Base-by-base conservation (phyloP, 2,113 vertebrate genomes). In the Gallinago jamesoni region DNA sequence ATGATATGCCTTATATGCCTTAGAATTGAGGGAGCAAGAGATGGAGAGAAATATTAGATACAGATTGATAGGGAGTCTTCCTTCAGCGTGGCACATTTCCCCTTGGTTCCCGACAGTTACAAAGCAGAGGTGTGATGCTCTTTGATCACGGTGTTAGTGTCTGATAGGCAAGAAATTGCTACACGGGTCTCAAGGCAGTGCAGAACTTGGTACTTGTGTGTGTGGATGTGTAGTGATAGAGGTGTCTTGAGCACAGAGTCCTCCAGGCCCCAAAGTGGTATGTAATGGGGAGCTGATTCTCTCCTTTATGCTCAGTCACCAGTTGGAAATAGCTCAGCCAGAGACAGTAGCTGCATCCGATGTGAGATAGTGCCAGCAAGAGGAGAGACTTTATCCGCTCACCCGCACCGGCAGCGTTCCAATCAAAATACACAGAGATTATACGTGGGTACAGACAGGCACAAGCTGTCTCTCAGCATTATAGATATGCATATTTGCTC, bases 391-490 rank as follows among this genome's bases (percentile, higher is more conserved):
- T 77, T 52, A 72, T 83, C 83, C 1, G 4, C 83, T 92, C 81
- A 41, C 72, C 63, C 48, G 6, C 86, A 37, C 64, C 91, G 90
- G 53, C 82, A 84, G 62, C 13, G 0, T 73, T 84, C 94, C 2
- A 20, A 75, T 91, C 87, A 64, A 81, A 87, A 89, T 45, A 81
- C 87, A 33, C 84, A 11, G 84, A 48, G 73, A 43, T 64, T 28
- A 60, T 53, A 64, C 10, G 28, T 85, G 91, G 94, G 84, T 82
- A 57, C 74, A 87, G 91, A 72, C 77, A 87, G 91, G 93, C 93
- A 85, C 93, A 93, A 89, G 91, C 89, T 93, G 81, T 96, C 89
- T 94, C 86, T 91, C 77, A 75, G 0, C 72, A 47, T 56, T 56
- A 63, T 30, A 81, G 94, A 90, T 47, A 59, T 45, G 64, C 64